A percentile compares a stretch with the other conserved stretches of the same genome.
Evolutionary conservation across 1,140 invertebrate species (phyloP).

Genomic region (Bombus ignitus): DNA sequence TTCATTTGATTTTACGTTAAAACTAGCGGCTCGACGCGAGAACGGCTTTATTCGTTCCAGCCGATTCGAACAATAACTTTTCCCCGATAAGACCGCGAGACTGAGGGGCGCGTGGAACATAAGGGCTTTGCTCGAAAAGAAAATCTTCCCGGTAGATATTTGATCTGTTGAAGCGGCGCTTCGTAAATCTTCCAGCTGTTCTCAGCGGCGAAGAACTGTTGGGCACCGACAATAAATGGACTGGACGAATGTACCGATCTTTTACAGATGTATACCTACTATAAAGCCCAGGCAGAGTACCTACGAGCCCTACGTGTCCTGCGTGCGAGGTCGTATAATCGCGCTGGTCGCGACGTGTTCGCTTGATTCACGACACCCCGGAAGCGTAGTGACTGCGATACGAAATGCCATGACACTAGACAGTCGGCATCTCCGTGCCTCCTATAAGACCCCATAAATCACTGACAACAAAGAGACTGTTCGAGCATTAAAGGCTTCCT

Average conservation of each 20-base stretch:
- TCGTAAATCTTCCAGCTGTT: constrained; percentile 40
- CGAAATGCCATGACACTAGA: constrained; percentile 62
- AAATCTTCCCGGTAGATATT: constrained; percentile 10
- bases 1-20: background rate
- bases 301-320: constrained; percentile 48
- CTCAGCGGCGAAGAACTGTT: constrained; percentile 16
- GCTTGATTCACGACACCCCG: constrained; percentile 69
- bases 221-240: constrained; percentile 43
- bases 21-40: background rate
- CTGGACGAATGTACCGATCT: constrained; percentile 37
- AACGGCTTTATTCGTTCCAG: background rate
- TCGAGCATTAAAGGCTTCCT: constrained; percentile 50
- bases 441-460: constrained; percentile 61
- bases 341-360: constrained; percentile 49
- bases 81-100: background rate
- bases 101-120: no score
- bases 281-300: constrained; percentile 40
- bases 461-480: constrained; percentile 63
- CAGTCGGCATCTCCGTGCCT: constrained; percentile 51
- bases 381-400: constrained; percentile 63
- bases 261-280: constrained; percentile 47
- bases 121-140: background rate
- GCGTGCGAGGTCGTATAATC: constrained; percentile 53
- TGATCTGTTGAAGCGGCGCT: constrained; percentile 17
- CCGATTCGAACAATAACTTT: constrained; percentile 6